Evolutionary conservation across 2,113 vertebrate species (phyloP).

Genomic region (Balaenoptera acutorostrata): DNA sequence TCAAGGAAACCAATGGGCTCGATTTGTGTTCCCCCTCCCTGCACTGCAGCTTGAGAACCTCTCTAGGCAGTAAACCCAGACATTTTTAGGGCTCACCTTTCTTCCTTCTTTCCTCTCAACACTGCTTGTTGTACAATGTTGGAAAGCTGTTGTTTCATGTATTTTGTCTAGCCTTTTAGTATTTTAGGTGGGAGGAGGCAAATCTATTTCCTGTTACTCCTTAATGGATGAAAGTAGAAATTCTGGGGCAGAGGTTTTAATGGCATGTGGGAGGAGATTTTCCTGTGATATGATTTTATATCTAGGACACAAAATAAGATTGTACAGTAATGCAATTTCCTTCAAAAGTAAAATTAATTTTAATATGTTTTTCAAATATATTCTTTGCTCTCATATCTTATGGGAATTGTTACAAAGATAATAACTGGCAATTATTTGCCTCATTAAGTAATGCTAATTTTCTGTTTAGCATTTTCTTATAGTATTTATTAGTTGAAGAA

Average conservation of each 20-base stretch:
- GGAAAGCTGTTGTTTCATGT: neutral
- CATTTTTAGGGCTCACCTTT: neutral
- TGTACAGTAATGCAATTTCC: neutral
- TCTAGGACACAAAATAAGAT: neutral
- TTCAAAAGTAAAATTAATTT: constrained; percentile 19
- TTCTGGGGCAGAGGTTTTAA: neutral
- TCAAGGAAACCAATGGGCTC: neutral
- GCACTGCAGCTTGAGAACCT: neutral
- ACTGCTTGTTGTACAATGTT: neutral
- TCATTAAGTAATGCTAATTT: neutral
- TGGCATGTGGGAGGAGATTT: neutral
- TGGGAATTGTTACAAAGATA: neutral
- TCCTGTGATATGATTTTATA: neutral
- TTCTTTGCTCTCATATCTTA: neutral
- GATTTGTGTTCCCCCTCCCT: neutral
- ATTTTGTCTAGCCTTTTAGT: neutral
- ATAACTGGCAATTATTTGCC: neutral
- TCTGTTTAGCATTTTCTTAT: neutral
- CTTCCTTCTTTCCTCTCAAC: neutral
- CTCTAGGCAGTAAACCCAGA: neutral
- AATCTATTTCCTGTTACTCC: neutral
- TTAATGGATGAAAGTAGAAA: neutral
- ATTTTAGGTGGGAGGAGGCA: neutral
- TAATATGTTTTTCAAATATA: neutral
- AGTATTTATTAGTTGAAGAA: neutral